These are phyloP conservation scores for Pseudomugil gertrudae DNA, from an alignment of 2,797 vertebrate genomes.

Conservation along the genomic window DNA sequence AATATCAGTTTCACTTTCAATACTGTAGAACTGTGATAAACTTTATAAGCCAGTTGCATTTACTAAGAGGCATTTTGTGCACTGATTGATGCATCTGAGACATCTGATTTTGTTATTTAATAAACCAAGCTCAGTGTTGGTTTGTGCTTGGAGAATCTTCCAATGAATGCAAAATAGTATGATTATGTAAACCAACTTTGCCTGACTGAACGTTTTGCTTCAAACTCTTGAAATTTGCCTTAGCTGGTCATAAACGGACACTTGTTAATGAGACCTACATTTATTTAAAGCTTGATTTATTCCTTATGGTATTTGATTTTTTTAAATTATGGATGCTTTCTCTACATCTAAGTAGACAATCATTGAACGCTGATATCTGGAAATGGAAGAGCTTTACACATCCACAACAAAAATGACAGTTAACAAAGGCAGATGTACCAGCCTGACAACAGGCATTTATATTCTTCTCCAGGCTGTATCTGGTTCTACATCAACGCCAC, in stretches of 20 bases:
- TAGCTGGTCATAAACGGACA: background rate
- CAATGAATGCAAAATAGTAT: background rate
- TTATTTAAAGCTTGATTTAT: background rate
- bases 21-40: constrained; percentile 97
- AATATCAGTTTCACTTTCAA: constrained; percentile 85
- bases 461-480: too few species aligned
- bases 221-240: background rate
- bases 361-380: background rate
- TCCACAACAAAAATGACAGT: background rate
- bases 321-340: background rate
- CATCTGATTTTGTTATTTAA: constrained; percentile 94
- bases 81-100: constrained; percentile 86
- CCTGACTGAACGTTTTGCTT: background rate
- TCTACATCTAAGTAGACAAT: background rate
- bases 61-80: constrained; percentile 92
- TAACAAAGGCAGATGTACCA: too few species aligned
- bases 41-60: constrained; percentile 98
- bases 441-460: too few species aligned
- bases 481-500: too few species aligned
- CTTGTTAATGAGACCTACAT: background rate
- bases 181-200: background rate
- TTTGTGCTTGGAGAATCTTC: constrained; percentile 53
- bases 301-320: background rate
- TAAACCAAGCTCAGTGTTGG: constrained; percentile 84
- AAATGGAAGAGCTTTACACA: background rate